A percentile compares a stretch with the other conserved stretches of the same genome.
Conservation (phyloP, 2,797 vertebrate genomes). For the Lepus oiostolus region DNA sequence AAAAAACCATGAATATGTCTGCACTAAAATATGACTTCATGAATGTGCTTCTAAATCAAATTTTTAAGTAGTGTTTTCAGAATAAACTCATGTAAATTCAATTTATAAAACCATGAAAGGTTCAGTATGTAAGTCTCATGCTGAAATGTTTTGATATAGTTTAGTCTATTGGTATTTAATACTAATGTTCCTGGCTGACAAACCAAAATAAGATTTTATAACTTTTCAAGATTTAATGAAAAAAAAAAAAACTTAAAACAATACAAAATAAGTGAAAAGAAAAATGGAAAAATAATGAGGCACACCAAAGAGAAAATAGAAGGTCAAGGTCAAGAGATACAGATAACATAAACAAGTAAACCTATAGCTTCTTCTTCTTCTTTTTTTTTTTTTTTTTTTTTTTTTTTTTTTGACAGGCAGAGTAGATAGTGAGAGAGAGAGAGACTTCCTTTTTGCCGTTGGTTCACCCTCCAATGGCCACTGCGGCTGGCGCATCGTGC, state of each 20-base stretch:
- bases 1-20: conserved; percentile 5
- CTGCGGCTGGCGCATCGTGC: too few species aligned
- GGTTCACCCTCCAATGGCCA: too few species aligned
- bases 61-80: conserved; percentile 11
- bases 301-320: background rate
- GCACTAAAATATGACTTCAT: conserved; percentile 32
- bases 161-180: conserved; percentile 14
- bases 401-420: too few species aligned
- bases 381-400: too few species aligned
- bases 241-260: conserved; percentile 50
- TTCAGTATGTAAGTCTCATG: background rate
- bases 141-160: background rate
- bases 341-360: conserved; percentile 44
- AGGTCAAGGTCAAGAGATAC: background rate
- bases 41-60: conserved; percentile 6
- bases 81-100: conserved; percentile 3
- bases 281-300: conserved; percentile 23
- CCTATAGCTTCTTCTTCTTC: background rate
- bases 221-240: conserved; percentile 25
- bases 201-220: conserved; percentile 46
- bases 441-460: too few species aligned
- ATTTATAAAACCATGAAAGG: background rate
- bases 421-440: too few species aligned
- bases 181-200: background rate
- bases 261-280: background rate